phyloP scores from a whole-genome alignment of 2,888 invertebrate species.

The Aplocera efformata region DNA sequence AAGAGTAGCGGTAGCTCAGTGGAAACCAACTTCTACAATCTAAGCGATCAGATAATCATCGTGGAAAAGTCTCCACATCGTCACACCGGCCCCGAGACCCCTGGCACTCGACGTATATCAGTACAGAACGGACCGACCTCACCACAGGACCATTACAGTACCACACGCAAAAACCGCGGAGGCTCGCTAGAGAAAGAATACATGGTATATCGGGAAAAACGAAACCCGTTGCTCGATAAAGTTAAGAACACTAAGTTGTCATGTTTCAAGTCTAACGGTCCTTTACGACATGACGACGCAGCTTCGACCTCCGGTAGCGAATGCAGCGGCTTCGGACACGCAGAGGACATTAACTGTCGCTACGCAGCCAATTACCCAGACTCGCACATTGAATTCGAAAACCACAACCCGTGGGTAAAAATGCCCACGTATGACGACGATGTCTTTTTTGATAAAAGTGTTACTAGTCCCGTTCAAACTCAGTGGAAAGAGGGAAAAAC shows the following conservation, averaged over 20 bases:
- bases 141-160: slow-evolving; percentile 73
- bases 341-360: slow-evolving; percentile 65
- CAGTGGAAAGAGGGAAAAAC: slow-evolving; percentile 67
- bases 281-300: slow-evolving; percentile 71
- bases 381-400: slow-evolving; percentile 69
- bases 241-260: slow-evolving; percentile 86
- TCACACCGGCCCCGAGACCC: slow-evolving; percentile 60
- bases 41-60: slow-evolving; percentile 81
- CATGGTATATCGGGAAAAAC: slow-evolving; percentile 82
- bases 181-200: slow-evolving; percentile 80
- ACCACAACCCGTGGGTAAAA: slow-evolving; percentile 74
- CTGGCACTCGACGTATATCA: slow-evolving; percentile 66
- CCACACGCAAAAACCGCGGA: slow-evolving; percentile 71
- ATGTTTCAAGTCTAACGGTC: slow-evolving; percentile 82
- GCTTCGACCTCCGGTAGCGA: slow-evolving; percentile 77
- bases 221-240: slow-evolving; percentile 85
- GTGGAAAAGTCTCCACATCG: slow-evolving; percentile 79
- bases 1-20: slow-evolving; percentile 83
- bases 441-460: slow-evolving; percentile 65
- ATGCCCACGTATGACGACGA: slow-evolving; percentile 73
- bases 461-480: slow-evolving; percentile 58
- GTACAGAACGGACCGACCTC: slow-evolving; percentile 64
- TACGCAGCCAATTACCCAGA: slow-evolving; percentile 59
- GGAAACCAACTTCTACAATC: slow-evolving; percentile 85
- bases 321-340: slow-evolving; percentile 74